Base-by-base conservation (phyloP, 2,797 vertebrate species). In the Clangula hyemalis region DNA sequence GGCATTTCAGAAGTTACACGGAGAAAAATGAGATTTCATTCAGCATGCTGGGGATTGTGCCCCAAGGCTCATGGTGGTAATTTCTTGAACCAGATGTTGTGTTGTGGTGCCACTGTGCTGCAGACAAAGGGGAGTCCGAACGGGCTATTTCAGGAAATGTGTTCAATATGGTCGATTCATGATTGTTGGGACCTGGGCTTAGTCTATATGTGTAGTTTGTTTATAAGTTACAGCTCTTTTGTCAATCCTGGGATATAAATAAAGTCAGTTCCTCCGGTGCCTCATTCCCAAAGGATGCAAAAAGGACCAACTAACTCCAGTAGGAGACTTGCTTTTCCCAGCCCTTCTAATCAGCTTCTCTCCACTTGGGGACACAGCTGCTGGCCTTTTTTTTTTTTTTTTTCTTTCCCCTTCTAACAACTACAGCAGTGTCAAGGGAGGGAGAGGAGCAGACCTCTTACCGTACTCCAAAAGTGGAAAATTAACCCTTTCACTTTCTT, bases 181-280 rank as follows among this genome's bases (percentile, higher is more conserved):
- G 56, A 47, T 77, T 85, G 21, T 0, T 43, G 58, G 64, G 51
- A 68, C 17, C 21, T 49, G 34, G 39, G 19, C 9, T 95, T 78
- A 68, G 21, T 1, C 0, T 27, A 19, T 8, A 4, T 32, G 10
- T 53, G 89, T 1, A 0, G 75, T 92, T 80, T 70, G 41, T 1
- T 85, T 85, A 83, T 49, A 71, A 71, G 27, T 76, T 81, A 56
- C 34, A 70, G 36, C 10, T 88, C 66, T 20, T 82, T 76, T 79
- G 32, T 85, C 79, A 87, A 43, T 39, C 7, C 25, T 72, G 64
- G 19, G 41, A 34, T 56, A 84, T 24, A 66, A 96, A 94, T 18
- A 70, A 77, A 78, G 34, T 69, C 3, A 32, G 71, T 81, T 83
- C 41, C 62, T 85, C 75, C 30, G 36, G 54, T 77, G 43, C 73